Evolutionary conservation across 2,888 invertebrate species (phyloP).

Genomic region (Cephus rjabovi): DNA sequence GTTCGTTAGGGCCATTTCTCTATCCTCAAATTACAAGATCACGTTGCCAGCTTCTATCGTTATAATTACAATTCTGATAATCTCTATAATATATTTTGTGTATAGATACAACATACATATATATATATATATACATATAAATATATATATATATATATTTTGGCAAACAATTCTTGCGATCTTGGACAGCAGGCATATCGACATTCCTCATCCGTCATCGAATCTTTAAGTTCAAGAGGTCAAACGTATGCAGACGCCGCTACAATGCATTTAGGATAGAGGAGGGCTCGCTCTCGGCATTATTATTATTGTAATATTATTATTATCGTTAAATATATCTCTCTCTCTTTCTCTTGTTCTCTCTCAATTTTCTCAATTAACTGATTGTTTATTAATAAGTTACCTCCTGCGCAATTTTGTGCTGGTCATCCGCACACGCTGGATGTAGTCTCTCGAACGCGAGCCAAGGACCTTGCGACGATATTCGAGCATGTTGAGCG

Average conservation of each 20-base stretch:
- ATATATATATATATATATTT: neutral
- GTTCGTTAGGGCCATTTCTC: neutral
- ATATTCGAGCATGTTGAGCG: conserved; percentile 59
- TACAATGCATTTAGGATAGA: neutral
- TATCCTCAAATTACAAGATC: neutral
- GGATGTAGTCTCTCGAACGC: conserved; percentile 62
- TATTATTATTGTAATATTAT: neutral
- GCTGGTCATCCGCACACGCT: conserved; percentile 60
- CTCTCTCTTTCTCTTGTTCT: no score
- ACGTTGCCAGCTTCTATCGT: neutral
- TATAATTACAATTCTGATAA: no score
- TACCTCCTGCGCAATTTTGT: conserved; percentile 64
- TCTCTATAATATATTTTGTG: no score
- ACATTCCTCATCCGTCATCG: neutral
- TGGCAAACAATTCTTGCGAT: neutral
- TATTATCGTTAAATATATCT: neutral
- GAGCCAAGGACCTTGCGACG: conserved; percentile 61
- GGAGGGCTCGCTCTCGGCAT: neutral
- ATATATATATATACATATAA: neutral
- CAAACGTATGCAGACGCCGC: neutral
- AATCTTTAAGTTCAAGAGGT: neutral
- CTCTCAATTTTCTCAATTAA: neutral
- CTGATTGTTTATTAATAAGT: conserved; percentile 52
- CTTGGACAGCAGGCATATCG: neutral
- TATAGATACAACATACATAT: no score